Conservation (phyloP, 2,113 vertebrate genomes). For the Mixornis gularis region DNA sequence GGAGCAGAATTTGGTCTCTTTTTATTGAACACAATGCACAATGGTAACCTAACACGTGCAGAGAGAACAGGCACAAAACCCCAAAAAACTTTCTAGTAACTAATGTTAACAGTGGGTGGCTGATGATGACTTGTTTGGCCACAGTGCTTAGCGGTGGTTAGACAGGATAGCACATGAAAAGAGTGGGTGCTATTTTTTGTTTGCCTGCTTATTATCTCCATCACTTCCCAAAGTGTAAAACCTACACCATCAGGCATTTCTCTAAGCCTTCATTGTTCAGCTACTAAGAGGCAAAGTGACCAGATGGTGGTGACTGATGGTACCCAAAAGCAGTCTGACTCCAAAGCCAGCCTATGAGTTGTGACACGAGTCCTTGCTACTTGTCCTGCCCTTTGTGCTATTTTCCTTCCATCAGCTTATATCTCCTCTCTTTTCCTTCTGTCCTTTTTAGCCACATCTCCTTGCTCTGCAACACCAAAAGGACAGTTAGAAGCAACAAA, state of each 20-base stretch:
- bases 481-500: not conserved
- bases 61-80: not conserved
- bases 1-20: not conserved
- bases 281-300: not conserved
- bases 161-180: not conserved
- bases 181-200: rapidly evolving
- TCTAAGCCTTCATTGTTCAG: not conserved
- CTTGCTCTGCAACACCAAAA: not conserved
- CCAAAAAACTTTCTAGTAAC: not conserved
- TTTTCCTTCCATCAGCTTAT: not conserved
- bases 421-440: not conserved
- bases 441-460: not conserved
- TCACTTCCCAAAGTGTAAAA: not conserved
- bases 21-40: not conserved
- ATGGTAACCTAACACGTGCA: rapidly evolving
- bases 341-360: rapidly evolving
- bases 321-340: not conserved
- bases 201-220: not conserved
- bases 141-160: not conserved
- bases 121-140: not conserved
- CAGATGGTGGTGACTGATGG: not conserved
- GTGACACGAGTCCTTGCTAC: rapidly evolving
- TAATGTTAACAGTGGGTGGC: rapidly evolving
- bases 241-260: not conserved
- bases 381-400: not conserved